phyloP scores from a whole-genome alignment of 2,113 vertebrate species.

The Macrotus californicus region DNA sequence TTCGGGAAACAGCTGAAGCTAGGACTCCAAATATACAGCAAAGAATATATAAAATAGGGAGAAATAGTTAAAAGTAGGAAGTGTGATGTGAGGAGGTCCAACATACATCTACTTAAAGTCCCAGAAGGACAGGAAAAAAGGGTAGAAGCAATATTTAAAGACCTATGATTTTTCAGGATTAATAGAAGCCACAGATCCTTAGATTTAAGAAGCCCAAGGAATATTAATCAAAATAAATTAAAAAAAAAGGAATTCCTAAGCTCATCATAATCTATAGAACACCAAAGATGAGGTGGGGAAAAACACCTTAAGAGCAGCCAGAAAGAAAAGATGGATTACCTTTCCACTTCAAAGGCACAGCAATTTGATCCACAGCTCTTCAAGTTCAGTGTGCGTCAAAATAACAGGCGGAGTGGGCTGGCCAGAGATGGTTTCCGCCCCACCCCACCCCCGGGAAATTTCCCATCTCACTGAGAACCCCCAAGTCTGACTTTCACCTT shows the following conservation, averaged over 20 bases:
- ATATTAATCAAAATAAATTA: neutral
- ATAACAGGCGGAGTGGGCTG: neutral
- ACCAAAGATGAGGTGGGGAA: neutral
- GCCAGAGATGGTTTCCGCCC: constrained; percentile 69
- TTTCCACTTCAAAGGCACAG: neutral
- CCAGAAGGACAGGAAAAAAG: neutral
- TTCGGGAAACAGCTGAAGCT: neutral
- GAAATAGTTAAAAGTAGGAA: neutral
- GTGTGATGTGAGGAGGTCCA: neutral
- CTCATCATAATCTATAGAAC: neutral
- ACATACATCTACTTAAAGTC: neutral
- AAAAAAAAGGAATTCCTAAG: neutral
- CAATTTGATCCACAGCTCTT: neutral
- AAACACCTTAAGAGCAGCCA: neutral
- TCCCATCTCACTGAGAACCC: constrained; percentile 89
- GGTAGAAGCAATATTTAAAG: neutral
- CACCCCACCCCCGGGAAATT: constrained; percentile 73
- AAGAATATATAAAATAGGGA: neutral
- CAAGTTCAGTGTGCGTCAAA: neutral
- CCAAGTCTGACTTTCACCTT: constrained; percentile 87
- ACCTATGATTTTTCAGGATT: neutral
- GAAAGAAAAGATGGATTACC: neutral
- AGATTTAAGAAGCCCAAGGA: neutral
- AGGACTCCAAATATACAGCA: neutral
- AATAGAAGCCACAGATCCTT: neutral